Percentiles rank a stretch among this genome's conserved stretches.
Conservation (phyloP, 2,797 vertebrate genomes). For the Anguilla pacifica region DNA sequence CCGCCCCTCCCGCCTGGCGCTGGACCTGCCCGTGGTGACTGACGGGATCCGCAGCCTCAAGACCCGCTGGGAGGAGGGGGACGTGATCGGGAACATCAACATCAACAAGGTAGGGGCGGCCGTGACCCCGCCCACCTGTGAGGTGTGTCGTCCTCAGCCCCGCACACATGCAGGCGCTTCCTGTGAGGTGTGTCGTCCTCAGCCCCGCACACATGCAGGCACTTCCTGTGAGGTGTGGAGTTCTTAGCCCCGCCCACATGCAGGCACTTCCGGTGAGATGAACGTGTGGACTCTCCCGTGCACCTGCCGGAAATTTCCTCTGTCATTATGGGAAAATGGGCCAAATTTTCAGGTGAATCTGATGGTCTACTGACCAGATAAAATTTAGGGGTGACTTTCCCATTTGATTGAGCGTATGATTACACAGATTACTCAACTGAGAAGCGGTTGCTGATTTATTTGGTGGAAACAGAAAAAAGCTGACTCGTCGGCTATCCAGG, state of each 20-base stretch:
- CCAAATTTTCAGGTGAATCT: neutral
- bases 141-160: too few relatives aligned
- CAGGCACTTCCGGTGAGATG: neutral
- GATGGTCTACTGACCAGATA: neutral
- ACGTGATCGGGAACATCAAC: slow-evolving; percentile 72
- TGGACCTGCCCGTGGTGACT: slow-evolving; percentile 81
- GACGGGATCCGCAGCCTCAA: slow-evolving; percentile 87
- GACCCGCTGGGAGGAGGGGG: slow-evolving; percentile 97
- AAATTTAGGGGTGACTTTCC: too few relatives aligned
- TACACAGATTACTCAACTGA: too few relatives aligned
- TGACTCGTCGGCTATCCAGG: too few relatives aligned
- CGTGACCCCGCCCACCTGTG: neutral
- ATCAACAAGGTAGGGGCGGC: slow-evolving; percentile 79
- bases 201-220: too few relatives aligned
- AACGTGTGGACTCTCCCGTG: too few relatives aligned
- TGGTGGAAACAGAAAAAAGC: too few relatives aligned
- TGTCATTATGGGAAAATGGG: neutral
- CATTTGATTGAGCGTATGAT: too few relatives aligned
- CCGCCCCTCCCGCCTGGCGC: slow-evolving; percentile 78
- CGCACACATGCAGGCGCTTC: neutral
- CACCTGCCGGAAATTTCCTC: too few relatives aligned
- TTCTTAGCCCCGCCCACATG: neutral
- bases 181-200: too few relatives aligned
- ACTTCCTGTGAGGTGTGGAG: too few relatives aligned
- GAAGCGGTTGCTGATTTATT: too few relatives aligned